Percentiles rank a stretch among this genome's conserved stretches.
Evolutionary conservation across 2,888 invertebrate species (phyloP).

Genomic region (Gymnoscelis rufifasciata): DNA sequence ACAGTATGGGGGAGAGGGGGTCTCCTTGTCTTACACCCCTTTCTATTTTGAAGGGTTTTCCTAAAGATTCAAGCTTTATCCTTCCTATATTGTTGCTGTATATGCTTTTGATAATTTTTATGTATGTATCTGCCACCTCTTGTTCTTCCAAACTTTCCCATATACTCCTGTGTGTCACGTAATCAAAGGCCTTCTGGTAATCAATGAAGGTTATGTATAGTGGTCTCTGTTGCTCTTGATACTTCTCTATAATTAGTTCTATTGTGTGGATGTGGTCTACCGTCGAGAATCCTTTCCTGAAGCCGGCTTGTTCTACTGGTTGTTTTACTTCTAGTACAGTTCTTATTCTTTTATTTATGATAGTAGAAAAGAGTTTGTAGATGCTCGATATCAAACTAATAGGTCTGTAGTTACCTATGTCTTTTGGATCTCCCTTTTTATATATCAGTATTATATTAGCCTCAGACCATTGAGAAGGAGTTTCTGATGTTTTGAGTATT

Average conservation of each 20-base stretch:
- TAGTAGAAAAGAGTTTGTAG: neutral
- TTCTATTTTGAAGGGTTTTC: no score
- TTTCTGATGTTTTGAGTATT: neutral
- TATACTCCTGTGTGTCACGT: neutral
- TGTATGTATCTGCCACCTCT: neutral
- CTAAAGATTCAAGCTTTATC: no score
- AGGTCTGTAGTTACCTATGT: slow-evolving; percentile 2
- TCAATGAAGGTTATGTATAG: slow-evolving; percentile 5
- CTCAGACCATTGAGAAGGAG: neutral
- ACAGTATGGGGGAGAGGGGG: no score
- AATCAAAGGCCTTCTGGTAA: slow-evolving; percentile 11
- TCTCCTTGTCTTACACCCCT: no score
- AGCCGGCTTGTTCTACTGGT: no score
- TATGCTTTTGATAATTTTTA: neutral
- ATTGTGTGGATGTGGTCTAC: slow-evolving; percentile 1
- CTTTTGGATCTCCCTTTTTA: no score
- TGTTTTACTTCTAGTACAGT: neutral
- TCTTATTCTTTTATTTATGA: neutral
- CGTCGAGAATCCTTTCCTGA: slow-evolving; percentile 10
- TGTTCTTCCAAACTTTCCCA: slow-evolving; percentile 3
- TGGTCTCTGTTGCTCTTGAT: no score
- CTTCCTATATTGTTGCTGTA: no score
- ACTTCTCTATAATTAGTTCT: no score
- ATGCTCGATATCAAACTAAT: neutral
- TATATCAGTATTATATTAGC: slow-evolving; percentile 2